Conservation (phyloP, 1,140 invertebrate species). For the Uloborus diversus region DNA sequence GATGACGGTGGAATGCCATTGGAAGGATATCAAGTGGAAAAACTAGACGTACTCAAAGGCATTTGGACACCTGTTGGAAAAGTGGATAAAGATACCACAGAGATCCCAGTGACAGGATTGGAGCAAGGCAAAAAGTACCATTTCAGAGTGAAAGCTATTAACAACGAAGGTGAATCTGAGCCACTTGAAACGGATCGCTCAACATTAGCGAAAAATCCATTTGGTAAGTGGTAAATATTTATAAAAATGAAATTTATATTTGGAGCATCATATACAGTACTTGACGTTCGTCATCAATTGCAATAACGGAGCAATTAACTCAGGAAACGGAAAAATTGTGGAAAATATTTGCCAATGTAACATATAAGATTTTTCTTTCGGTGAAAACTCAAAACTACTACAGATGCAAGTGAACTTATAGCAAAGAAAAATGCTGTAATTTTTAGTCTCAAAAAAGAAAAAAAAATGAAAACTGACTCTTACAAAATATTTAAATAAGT, state of each 20-base stretch:
- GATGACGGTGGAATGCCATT: constrained; percentile 95
- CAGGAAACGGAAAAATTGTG: too few relatives aligned
- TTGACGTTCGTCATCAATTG: not conserved
- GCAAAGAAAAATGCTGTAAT: too few relatives aligned
- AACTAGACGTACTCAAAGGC: constrained; percentile 86
- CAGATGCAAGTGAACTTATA: too few relatives aligned
- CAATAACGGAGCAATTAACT: too few relatives aligned
- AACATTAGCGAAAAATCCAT: constrained; percentile 91
- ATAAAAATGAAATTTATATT: too few relatives aligned
- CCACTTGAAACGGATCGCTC: constrained; percentile 87
- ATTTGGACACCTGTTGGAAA: constrained; percentile 66
- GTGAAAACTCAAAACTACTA: too few relatives aligned
- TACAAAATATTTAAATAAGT: too few relatives aligned
- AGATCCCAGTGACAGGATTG: constrained; percentile 85
- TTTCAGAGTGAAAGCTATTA: constrained; percentile 94
- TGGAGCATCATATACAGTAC: too few relatives aligned
- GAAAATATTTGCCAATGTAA: too few relatives aligned
- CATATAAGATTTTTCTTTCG: too few relatives aligned
- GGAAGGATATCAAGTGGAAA: constrained; percentile 89
- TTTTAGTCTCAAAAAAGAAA: too few relatives aligned
- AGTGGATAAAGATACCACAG: constrained; percentile 86
- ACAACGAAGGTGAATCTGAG: constrained; percentile 95
- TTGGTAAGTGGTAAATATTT: constrained; percentile 64
- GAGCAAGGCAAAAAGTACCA: constrained; percentile 93
- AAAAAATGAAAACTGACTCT: too few relatives aligned